Evolutionary conservation across 2,113 vertebrate genomes (phyloP).

Genomic region (Beaufortia kweichowensis): DNA sequence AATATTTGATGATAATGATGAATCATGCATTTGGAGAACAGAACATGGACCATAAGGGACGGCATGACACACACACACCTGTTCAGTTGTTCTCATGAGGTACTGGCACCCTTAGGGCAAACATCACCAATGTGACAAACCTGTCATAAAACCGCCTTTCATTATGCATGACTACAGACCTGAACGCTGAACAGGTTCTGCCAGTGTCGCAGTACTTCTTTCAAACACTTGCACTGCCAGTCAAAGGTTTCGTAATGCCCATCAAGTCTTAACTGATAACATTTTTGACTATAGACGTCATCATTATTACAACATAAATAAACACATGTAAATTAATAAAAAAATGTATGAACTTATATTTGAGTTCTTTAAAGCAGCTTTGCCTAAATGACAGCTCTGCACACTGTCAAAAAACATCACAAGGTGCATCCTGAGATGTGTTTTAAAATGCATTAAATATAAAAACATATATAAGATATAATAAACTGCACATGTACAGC

Average conservation of each 20-base stretch:
- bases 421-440: too few species aligned
- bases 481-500: too few species aligned
- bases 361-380: too few species aligned
- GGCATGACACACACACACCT: slow-evolving; percentile 43
- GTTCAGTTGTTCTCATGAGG: slow-evolving; percentile 51
- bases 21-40: slow-evolving; percentile 41
- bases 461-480: too few species aligned
- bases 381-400: too few species aligned
- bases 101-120: slow-evolving; percentile 50
- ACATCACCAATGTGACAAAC: slow-evolving; percentile 57
- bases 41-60: slow-evolving; percentile 15
- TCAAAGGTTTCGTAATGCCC: background rate
- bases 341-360: too few species aligned
- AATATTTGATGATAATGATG: slow-evolving; percentile 43
- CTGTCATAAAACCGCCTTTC: slow-evolving; percentile 62
- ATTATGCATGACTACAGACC: slow-evolving; percentile 35
- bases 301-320: too few species aligned
- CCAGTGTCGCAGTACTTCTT: background rate
- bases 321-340: too few species aligned
- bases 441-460: too few species aligned
- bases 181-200: slow-evolving; percentile 46
- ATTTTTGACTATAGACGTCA: too few species aligned
- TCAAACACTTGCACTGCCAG: background rate
- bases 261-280: too few species aligned
- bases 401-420: too few species aligned